phyloP scores from a whole-genome alignment of 2,113 vertebrate genomes.

The Periophthalmodon schlosseri region DNA sequence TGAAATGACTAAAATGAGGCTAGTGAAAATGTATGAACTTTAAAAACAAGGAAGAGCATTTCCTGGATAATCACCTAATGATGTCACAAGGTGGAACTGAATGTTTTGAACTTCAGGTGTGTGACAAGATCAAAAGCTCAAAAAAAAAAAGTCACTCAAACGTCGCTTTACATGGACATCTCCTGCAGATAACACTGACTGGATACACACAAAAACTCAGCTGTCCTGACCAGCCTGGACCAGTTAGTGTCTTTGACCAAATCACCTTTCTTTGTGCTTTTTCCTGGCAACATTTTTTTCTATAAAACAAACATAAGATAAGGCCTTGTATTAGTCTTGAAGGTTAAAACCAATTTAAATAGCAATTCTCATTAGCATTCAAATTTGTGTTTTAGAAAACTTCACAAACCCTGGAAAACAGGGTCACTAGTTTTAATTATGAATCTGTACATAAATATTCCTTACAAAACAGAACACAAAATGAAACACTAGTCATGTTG shows the following conservation, averaged over 20 bases:
- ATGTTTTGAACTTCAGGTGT: no score
- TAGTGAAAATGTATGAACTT: no score
- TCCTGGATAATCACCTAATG: no score
- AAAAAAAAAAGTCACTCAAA: no score
- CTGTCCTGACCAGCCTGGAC: slow-evolving; percentile 11
- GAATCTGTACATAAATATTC: slow-evolving; percentile 81
- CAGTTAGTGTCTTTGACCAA: slow-evolving; percentile 60
- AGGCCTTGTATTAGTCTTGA: slow-evolving; percentile 68
- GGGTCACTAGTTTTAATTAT: slow-evolving; percentile 68
- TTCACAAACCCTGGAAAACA: slow-evolving; percentile 75
- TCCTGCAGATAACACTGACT: background rate
- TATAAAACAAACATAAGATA: slow-evolving; percentile 61
- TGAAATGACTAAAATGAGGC: no score
- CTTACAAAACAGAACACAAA: slow-evolving; percentile 77
- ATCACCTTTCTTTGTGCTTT: slow-evolving; percentile 69
- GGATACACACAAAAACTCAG: background rate
- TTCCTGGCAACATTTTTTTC: slow-evolving; percentile 60
- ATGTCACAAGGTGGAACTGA: no score
- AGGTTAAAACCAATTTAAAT: slow-evolving; percentile 73
- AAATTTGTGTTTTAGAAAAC: slow-evolving; percentile 70
- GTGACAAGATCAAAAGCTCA: background rate
- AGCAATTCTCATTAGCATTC: slow-evolving; percentile 55
- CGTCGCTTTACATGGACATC: background rate
- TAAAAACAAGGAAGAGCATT: no score
- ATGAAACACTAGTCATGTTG: slow-evolving; percentile 60